Evolutionary conservation across 1,140 invertebrate species (phyloP), one percentile per base, ranked within the genome.

Genomic region (Mercenaria mercenaria): DNA sequence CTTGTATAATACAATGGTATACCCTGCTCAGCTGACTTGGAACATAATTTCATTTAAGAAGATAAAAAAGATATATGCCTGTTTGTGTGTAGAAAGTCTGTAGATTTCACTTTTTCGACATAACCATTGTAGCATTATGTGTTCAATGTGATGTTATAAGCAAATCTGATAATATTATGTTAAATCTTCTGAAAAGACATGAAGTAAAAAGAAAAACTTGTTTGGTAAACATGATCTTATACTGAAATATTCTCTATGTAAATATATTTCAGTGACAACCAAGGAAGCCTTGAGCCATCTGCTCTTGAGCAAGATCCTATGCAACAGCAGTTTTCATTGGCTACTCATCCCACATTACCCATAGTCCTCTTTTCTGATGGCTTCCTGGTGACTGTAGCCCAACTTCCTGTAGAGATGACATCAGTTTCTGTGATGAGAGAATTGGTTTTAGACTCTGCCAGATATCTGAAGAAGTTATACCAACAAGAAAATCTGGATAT

Each of bases 361-460:
- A 94, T 96, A 37, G 72, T 96, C n/a, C 91, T 96, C 3, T 95
- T 94, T 87, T 95, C 95, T 10, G 96, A 96, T 92, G 96, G 96
- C 11, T 96, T 93, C 92, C 90, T 95, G 85, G 95, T 96, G 0
- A 95, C 95, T 1, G 92, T 95, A 10, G 74, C 91, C 10, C 93
- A 94, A 74, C 89, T 95, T 4, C 93, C 92, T 18, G 87, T 74
- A 18, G 94, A 95, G 15, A 56, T 94, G 23, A 94, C 91, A 15
- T 90, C 88, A 67, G 56, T 95, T 32, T 91, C 89, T 23, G 82
- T 95, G 82, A 94, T 95, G 93, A 88, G 92, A 56, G 93, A 93
- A 32, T 84, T 94, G 50, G 92, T 95, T 13, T 32, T 93, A 26
- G 91, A 93, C 29, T 95, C 95, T 13, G 91, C 93, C 13, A 90